Evolutionary conservation across 2,113 vertebrate species (phyloP).

Genomic region (Himantopus leucocephalus): DNA sequence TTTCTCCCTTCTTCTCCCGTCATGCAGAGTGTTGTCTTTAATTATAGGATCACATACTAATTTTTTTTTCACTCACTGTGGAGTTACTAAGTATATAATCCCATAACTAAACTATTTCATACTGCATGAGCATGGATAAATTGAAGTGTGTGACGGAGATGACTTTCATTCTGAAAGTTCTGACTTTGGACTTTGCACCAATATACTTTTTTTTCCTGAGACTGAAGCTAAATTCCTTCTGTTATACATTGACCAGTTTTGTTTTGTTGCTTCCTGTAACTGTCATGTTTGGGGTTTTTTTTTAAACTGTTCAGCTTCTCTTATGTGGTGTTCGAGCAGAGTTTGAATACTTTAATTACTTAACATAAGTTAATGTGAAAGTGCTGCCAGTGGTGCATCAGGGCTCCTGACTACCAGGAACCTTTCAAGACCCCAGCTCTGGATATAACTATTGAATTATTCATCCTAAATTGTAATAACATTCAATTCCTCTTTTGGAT

Average conservation of each 20-base stretch:
- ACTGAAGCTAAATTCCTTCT: not conserved
- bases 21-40: not conserved
- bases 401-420: not conserved
- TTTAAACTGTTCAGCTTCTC: not conserved
- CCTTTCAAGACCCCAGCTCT: not conserved
- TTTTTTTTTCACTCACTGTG: not conserved
- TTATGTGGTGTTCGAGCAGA: not conserved
- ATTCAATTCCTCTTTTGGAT: not conserved
- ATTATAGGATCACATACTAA: not conserved
- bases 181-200: not conserved
- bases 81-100: not conserved
- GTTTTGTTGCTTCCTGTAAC: not conserved
- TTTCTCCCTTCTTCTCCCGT: not conserved
- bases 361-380: not conserved
- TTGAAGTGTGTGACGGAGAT: not conserved
- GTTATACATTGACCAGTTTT: not conserved
- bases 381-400: not conserved
- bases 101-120: not conserved
- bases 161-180: not conserved
- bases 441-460: not conserved
- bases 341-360: not conserved
- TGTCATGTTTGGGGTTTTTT: not conserved
- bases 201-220: not conserved
- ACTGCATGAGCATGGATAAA: not conserved
- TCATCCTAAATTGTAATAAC: not conserved